Percentiles rank a stretch among this genome's conserved stretches.
Evolutionary conservation across 2,113 vertebrate genomes (phyloP).

Genomic region (Percopsis transmontana): DNA sequence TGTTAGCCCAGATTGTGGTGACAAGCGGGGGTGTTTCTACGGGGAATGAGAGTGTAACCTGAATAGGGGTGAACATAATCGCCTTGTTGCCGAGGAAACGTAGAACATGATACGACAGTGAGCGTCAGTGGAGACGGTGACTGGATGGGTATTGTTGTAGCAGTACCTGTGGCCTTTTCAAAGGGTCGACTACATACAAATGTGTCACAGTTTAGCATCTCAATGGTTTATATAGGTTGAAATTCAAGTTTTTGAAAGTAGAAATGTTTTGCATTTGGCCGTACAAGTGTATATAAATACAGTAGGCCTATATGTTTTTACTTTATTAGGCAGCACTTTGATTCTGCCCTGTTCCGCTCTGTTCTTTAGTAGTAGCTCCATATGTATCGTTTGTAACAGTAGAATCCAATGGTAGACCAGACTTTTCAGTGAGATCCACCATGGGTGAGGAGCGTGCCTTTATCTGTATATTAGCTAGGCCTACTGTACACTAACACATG

Average conservation of each 20-base stretch:
- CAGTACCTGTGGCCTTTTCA: conserved; percentile 38
- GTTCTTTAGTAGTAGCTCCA: too few relatives aligned
- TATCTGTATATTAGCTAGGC: too few relatives aligned
- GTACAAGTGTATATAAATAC: too few relatives aligned
- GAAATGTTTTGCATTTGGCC: conserved; percentile 19
- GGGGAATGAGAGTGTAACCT: conserved; percentile 54
- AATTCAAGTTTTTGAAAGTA: conserved; percentile 2
- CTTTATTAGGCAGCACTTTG: too few relatives aligned
- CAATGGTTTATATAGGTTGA: not conserved
- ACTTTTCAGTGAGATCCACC: too few relatives aligned
- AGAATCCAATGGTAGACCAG: too few relatives aligned
- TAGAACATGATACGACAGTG: conserved; percentile 62
- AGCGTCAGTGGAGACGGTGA: conserved; percentile 45
- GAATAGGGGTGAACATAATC: conserved; percentile 73
- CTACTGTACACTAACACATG: conserved; percentile 14
- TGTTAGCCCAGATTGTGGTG: conserved; percentile 40
- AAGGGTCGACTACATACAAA: too few relatives aligned
- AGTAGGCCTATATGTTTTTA: too few relatives aligned
- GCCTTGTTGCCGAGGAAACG: conserved; percentile 70
- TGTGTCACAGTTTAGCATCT: not conserved
- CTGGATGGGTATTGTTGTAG: conserved; percentile 50
- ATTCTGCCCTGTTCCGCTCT: too few relatives aligned
- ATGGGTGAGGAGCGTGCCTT: too few relatives aligned
- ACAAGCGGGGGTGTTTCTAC: conserved; percentile 58
- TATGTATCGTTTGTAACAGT: too few relatives aligned